Conservation (phyloP, 2,888 invertebrate species). For the Lypha dubia region DNA sequence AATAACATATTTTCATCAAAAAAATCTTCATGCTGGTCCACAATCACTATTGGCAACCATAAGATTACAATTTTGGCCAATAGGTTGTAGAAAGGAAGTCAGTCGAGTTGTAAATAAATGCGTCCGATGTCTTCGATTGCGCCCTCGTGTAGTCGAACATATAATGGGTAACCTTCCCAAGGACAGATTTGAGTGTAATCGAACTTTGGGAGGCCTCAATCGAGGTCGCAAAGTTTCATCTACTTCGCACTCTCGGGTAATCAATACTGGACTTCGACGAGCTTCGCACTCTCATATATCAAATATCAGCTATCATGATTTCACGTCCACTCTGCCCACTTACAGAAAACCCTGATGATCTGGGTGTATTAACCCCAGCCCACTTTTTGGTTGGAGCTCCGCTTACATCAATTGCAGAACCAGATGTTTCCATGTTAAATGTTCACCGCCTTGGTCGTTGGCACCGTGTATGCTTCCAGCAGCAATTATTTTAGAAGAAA, state of each 20-base stretch:
- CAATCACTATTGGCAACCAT: too few relatives aligned
- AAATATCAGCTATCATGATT: conserved; percentile 18
- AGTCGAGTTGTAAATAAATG: conserved; percentile 23
- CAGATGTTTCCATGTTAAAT: conserved; percentile 28
- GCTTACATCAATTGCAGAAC: conserved; percentile 33
- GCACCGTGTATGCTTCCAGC: conserved; percentile 4
- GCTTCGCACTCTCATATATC: conserved; percentile 3
- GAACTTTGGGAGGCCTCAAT: conserved; percentile 58
- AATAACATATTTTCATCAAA: conserved; percentile 24
- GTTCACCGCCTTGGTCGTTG: conserved; percentile 28
- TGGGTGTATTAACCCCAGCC: not conserved
- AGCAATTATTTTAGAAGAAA: conserved; percentile 11
- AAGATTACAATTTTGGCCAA: too few relatives aligned
- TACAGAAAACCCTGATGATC: conserved; percentile 17
- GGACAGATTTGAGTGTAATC: conserved; percentile 4
- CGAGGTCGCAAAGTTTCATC: conserved; percentile 54
- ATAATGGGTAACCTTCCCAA: conserved; percentile 33
- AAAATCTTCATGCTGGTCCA: conserved; percentile 7
- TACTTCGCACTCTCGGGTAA: conserved; percentile 32
- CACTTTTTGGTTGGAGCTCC: conserved; percentile 32
- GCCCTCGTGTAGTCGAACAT: not conserved
- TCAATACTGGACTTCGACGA: conserved; percentile 20
- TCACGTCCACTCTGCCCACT: conserved; percentile 26
- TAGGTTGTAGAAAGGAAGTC: conserved; percentile 21
- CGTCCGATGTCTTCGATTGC: conserved; percentile 19